These are phyloP conservation scores for Drosophila phalerata DNA, from an alignment of 2,888 invertebrate species.

Conservation along the genomic window DNA sequence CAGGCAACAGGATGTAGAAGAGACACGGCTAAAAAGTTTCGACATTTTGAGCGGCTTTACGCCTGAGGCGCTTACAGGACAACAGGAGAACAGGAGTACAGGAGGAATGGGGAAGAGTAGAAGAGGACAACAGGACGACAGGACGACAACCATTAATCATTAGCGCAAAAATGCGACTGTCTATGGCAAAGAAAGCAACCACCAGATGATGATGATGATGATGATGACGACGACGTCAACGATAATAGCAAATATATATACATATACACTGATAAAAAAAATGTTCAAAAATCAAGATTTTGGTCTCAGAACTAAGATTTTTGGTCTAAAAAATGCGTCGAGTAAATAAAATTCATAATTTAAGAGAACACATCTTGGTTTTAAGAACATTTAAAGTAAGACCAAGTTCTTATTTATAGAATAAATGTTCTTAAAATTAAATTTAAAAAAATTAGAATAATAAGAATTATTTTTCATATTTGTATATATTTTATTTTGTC, in stretches of 20 bases:
- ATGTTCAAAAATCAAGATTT: too few relatives aligned
- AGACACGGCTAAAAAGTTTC: constrained; percentile 53
- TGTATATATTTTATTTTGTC: too few relatives aligned
- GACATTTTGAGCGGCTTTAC: constrained; percentile 50
- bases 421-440: too few relatives aligned
- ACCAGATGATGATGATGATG: constrained; percentile 40
- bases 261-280: too few relatives aligned
- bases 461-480: too few relatives aligned
- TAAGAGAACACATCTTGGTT: too few relatives aligned
- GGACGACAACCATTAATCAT: constrained; percentile 73
- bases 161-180: constrained; percentile 68
- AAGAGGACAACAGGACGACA: constrained; percentile 2
- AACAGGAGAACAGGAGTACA: constrained; percentile 7
- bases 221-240: constrained; percentile 11
- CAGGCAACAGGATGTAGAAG: constrained; percentile 13
- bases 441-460: too few relatives aligned
- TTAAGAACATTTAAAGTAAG: too few relatives aligned
- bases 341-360: too few relatives aligned
- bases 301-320: too few relatives aligned
- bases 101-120: constrained; percentile 7
- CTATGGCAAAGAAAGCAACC: constrained; percentile 44
- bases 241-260: constrained; percentile 6
- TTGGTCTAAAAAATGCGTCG: too few relatives aligned
- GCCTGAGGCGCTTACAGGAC: constrained; percentile 47
- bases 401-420: too few relatives aligned